These are phyloP conservation scores for Limnephilus lunatus DNA, from an alignment of 2,888 invertebrate species.

Conservation along the genomic window DNA sequence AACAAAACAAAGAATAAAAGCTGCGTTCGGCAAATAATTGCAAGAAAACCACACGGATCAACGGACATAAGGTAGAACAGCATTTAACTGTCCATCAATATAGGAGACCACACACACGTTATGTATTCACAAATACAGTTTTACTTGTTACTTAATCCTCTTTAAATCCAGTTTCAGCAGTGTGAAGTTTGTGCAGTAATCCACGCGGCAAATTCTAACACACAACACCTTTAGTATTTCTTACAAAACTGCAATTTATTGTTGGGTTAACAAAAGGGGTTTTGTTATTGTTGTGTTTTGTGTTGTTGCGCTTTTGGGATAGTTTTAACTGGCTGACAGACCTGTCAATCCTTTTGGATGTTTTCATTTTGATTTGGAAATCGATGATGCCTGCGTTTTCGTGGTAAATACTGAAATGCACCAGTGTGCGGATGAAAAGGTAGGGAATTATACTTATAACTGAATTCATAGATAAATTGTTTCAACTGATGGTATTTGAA, in stretches of 20 bases:
- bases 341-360: conserved; percentile 25
- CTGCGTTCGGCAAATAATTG: neutral
- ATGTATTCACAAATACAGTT: neutral
- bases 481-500: too few species aligned
- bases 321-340: conserved; percentile 14
- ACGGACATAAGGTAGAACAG: neutral
- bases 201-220: conserved; percentile 25
- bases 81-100: neutral
- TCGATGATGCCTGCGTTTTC: neutral
- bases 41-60: conserved; percentile 1
- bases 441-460: neutral
- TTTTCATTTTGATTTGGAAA: neutral
- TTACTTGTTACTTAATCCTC: neutral
- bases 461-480: too few species aligned
- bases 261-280: conserved; percentile 2
- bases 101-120: neutral
- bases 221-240: conserved; percentile 24
- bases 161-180: conserved; percentile 14
- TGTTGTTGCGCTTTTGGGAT: conserved; percentile 12
- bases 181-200: conserved; percentile 21
- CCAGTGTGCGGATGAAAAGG: neutral
- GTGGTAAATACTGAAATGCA: neutral
- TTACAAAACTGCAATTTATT: conserved; percentile 39
- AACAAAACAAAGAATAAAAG: conserved; percentile 5
- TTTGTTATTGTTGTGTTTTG: conserved; percentile 5